phyloP scores from a whole-genome alignment of 2,113 vertebrate genomes.

The Rallus limicola region DNA sequence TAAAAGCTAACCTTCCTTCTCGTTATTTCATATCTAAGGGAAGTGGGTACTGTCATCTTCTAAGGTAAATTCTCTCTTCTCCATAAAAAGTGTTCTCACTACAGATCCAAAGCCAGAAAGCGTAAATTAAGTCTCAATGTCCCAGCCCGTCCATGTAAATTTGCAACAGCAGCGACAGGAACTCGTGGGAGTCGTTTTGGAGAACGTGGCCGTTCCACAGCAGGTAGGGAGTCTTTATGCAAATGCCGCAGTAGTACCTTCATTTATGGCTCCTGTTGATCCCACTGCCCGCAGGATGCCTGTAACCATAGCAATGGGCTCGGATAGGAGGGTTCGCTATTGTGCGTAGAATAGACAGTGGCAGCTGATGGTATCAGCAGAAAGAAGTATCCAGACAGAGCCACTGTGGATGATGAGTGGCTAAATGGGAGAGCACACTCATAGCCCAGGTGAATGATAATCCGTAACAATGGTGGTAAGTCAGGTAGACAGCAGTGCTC shows the following conservation, averaged over 20 bases:
- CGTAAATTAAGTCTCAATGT: neutral
- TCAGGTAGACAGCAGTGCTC: neutral
- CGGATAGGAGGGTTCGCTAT: slow-evolving; percentile 1
- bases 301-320: slow-evolving; percentile 60
- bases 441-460: neutral
- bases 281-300: slow-evolving; percentile 5
- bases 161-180: neutral
- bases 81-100: neutral
- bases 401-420: neutral
- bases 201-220: neutral
- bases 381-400: slow-evolving; percentile 7
- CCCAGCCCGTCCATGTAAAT: neutral
- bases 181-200: slow-evolving; percentile 1
- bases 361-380: slow-evolving; percentile 25
- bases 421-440: neutral
- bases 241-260: slow-evolving; percentile 29
- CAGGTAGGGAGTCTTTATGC: slow-evolving; percentile 47
- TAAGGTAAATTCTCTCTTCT: slow-evolving; percentile 17
- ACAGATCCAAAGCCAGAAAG: neutral
- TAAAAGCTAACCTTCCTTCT: neutral
- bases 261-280: slow-evolving; percentile 46
- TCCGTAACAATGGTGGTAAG: neutral
- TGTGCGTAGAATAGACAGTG: neutral
- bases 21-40: neutral
- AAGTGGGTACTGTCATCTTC: neutral